Percentiles rank a stretch among this genome's conserved stretches.
Conservation (phyloP, 2,113 vertebrate species). For the Rattus norvegicus region DNA sequence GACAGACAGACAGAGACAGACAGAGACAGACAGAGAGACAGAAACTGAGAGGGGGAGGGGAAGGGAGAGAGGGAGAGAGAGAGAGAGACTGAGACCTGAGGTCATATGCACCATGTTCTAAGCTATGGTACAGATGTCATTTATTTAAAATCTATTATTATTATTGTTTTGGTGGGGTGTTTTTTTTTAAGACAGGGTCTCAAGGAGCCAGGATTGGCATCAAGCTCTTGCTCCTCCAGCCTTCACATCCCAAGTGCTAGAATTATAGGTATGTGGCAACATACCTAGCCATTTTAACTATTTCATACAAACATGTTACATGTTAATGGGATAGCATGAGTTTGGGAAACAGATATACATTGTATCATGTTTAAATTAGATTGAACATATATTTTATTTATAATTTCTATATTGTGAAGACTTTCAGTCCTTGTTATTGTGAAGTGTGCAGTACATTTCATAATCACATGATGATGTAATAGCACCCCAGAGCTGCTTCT, state of each 20-base stretch:
- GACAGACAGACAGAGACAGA: too few species aligned
- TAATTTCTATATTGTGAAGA: not conserved
- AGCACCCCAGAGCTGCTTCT: not conserved
- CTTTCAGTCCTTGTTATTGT: not conserved
- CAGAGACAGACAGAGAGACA: too few species aligned
- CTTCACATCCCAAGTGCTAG: not conserved
- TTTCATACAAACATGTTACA: not conserved
- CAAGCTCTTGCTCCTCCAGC: not conserved
- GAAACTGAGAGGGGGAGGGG: too few species aligned
- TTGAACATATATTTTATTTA: not conserved
- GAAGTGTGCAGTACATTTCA: not conserved
- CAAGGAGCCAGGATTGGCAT: not conserved
- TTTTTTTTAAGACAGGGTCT: not conserved
- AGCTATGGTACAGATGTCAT: not conserved
- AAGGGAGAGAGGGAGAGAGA: not conserved
- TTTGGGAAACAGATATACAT: not conserved
- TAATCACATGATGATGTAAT: not conserved
- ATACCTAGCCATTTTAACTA: not conserved
- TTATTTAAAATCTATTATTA: not conserved
- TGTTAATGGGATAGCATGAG: not conserved
- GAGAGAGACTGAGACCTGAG: not conserved
- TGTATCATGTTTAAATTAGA: not conserved
- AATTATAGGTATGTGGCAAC: not conserved
- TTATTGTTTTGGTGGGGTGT: not conserved
- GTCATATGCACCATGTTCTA: not conserved